phyloP scores from a whole-genome alignment of 2,888 invertebrate species.

The Ennomos fuscantarius region DNA sequence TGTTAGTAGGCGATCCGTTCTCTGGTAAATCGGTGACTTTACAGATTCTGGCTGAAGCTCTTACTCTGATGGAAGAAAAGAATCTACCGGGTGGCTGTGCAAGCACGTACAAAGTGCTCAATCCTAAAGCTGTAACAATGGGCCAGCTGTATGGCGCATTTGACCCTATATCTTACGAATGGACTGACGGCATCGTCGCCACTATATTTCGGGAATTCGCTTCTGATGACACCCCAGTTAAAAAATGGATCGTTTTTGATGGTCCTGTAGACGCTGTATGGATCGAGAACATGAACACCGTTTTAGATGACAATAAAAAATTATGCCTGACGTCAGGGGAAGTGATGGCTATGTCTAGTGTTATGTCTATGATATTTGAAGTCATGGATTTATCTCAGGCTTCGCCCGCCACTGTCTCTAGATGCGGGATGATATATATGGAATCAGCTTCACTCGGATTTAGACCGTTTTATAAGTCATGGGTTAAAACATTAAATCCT shows the following conservation, averaged over 20 bases:
- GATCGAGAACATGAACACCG: conserved; percentile 97
- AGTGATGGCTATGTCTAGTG: conserved; percentile 91
- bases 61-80: conserved; percentile 88
- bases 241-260: conserved; percentile 97
- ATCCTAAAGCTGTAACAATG: conserved; percentile 97
- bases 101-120: conserved; percentile 92
- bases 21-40: conserved; percentile 93
- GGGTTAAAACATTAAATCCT: conserved; percentile 88
- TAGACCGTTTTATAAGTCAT: conserved; percentile 91
- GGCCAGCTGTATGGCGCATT: conserved; percentile 96
- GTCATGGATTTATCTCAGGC: conserved; percentile 94
- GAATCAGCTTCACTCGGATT: conserved; percentile 94
- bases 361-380: conserved; percentile 95
- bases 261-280: conserved; percentile 96
- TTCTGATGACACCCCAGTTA: conserved; percentile 88
- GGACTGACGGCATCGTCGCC: conserved; percentile 95
- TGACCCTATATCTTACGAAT: conserved; percentile 96
- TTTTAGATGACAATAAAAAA: conserved; percentile 94
- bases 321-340: conserved; percentile 95
- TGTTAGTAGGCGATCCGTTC: conserved; percentile 94
- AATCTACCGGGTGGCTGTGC: conserved; percentile 82
- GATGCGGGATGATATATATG: conserved; percentile 96
- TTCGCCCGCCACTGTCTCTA: conserved; percentile 94
- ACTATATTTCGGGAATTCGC: conserved; percentile 92
- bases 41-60: conserved; percentile 90